Evolutionary conservation across 2,888 invertebrate species (phyloP), one percentile per base, ranked within the genome.

Genomic region (Pyralis farinalis): DNA sequence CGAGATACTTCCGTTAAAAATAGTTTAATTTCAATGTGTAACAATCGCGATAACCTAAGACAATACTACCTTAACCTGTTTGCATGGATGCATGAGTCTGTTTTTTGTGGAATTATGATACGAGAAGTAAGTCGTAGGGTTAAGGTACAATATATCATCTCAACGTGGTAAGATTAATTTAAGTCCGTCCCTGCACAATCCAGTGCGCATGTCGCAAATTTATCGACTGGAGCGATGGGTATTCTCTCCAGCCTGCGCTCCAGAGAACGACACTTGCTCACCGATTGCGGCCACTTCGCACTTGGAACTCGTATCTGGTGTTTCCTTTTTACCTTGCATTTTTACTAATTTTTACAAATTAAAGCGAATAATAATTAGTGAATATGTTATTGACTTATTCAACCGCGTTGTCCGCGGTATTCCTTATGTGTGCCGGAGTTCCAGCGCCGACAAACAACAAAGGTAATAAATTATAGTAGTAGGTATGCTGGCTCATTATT

Each of bases 131-230:
- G n/a, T n/a, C n/a, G n/a, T n/a, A n/a, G n/a, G n/a, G n/a, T n/a
- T n/a, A n/a, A n/a, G n/a, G n/a, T n/a, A n/a, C n/a, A n/a, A n/a
- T n/a, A n/a, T n/a, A n/a, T n/a, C n/a, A n/a, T n/a, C n/a, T n/a
- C n/a, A n/a, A n/a, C n/a, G n/a, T n/a, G n/a, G n/a, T n/a, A n/a
- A n/a, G n/a, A 16, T 16, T 16, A 16, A 16, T 16, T 12, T 10
- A 37, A 64, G 56, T 80, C 42, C 81, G 68, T 49, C 81, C 65
- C 85, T 84, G 84, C 57, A 30, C 40, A 42, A 52, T 53, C 47
- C 67, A 86, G 70, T 87, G 88, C 88, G 88, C 88, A 88, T 80
- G 88, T 82, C 80, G 74, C 80, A 63, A 80, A 80, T 74, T 82
- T 88, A 88, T 88, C 80, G 88, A 88, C 84, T 77, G 65, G 67